Conservation (phyloP, 2,888 invertebrate genomes). For the Athetis lepigone region DNA sequence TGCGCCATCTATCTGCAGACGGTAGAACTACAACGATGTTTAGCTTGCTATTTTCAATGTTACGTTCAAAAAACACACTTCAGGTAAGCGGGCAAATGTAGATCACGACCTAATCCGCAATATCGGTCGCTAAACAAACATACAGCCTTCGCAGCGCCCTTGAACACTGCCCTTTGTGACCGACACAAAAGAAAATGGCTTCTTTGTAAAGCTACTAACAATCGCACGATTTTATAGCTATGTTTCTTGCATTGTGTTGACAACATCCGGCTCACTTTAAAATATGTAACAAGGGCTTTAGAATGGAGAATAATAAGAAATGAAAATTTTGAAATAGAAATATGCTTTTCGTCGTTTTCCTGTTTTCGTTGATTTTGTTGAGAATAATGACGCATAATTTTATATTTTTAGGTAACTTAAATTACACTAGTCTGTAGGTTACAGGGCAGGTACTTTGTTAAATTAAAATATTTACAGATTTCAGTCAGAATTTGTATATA, state of each 20-base stretch:
- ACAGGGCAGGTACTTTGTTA: too few species aligned
- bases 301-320: constrained; percentile 35
- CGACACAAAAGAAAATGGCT: constrained; percentile 80
- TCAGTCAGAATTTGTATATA: too few species aligned
- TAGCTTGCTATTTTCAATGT: constrained; percentile 23
- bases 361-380: background rate
- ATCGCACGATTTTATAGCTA: constrained; percentile 63
- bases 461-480: too few species aligned
- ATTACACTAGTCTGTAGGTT: background rate
- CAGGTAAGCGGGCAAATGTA: constrained; percentile 56
- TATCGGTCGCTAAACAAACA: constrained; percentile 78
- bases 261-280: constrained; percentile 63
- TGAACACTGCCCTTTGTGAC: constrained; percentile 80
- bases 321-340: constrained; percentile 23
- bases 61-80: constrained; percentile 32
- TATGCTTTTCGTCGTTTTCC: constrained; percentile 12
- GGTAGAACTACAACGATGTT: constrained; percentile 46
- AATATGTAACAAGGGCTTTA: constrained; percentile 60
- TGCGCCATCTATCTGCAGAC: constrained; percentile 61
- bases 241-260: constrained; percentile 65
- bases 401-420: background rate
- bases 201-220: constrained; percentile 76
- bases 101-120: constrained; percentile 78
- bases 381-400: background rate
- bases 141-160: constrained; percentile 76